Evolutionary conservation across 2,797 vertebrate species (phyloP).

Genomic region (Dicrostonyx torquatus): DNA sequence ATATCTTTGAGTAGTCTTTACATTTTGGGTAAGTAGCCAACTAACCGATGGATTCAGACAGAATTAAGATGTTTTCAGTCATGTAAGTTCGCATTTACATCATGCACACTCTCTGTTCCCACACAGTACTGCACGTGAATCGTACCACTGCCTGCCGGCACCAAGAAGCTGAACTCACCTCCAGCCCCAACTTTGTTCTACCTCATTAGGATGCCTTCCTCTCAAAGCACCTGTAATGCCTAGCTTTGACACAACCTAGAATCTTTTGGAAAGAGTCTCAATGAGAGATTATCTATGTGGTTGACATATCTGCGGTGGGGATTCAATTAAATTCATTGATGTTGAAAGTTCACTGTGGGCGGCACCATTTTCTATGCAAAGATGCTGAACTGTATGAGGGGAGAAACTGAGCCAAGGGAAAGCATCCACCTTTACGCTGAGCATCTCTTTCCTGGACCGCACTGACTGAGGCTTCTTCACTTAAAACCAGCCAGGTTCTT

Average conservation of each 20-base stretch:
- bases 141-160: not conserved
- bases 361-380: not conserved
- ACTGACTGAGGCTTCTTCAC: not conserved
- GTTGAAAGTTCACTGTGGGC: not conserved
- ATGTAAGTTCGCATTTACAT: not conserved
- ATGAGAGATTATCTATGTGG: not conserved
- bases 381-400: not conserved
- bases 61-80: not conserved
- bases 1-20: not conserved
- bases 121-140: not conserved
- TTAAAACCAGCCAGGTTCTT: not conserved
- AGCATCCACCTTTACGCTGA: not conserved
- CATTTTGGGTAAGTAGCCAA: not conserved
- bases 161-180: not conserved
- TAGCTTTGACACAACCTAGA: not conserved
- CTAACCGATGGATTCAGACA: not conserved
- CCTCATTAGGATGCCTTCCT: not conserved
- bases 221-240: not conserved
- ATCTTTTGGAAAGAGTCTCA: not conserved
- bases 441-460: not conserved
- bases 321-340: not conserved
- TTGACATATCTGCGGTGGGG: not conserved
- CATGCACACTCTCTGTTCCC: not conserved
- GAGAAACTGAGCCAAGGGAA: not conserved
- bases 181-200: not conserved